Base-by-base conservation (phyloP, 2,113 vertebrate genomes). In the Globicephala melas region DNA sequence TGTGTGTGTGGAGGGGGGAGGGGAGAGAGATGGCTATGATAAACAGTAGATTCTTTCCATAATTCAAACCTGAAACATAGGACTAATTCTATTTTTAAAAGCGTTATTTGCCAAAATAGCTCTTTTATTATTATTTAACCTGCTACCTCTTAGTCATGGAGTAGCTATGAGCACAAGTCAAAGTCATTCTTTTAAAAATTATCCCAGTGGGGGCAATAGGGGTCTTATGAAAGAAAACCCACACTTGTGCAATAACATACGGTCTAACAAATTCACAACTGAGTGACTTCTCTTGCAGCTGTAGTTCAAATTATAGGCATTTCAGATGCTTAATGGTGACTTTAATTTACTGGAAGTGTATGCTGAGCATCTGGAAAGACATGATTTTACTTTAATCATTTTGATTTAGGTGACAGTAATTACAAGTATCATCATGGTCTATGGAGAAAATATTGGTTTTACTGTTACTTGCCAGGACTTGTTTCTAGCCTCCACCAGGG, bases 381-480 rank as follows among this genome's bases (percentile, higher is more conserved):
- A 90, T 21, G 60, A 26, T 94, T 91, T 93, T 83, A 89, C 96
- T 97, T 96, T 96, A 97, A 97, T 95, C 94, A 96, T 96, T 96
- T 97, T 98, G 96, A 98, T 96, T 98, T 98, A 97, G 83, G 92
- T 97, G 96, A 97, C 96, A 96, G 80, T 97, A 95, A 98, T 98
- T 96, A 94, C 90, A 94, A 92, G 74, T 82, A 96, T 95, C 86
- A 94, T 96, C 87, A 81, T 65, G 74, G 82, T 92, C 83, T 95
- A 15, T 68, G 87, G 58, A 93, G 74, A 97, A 97, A 97, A 91
- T 36, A 95, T 18, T 80, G 79, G 28, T 92, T 97, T 97, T 96
- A 71, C 89, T 91, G 28, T 95, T 96, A 89, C 95, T 62, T 87
- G 93, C 92, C 82, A 94, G 76, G 71, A 87, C 95, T 71, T 95